Percentiles rank a stretch among this genome's conserved stretches.
phyloP scores from a whole-genome alignment of 2,797 vertebrate species.

The Strix occidentalis region DNA sequence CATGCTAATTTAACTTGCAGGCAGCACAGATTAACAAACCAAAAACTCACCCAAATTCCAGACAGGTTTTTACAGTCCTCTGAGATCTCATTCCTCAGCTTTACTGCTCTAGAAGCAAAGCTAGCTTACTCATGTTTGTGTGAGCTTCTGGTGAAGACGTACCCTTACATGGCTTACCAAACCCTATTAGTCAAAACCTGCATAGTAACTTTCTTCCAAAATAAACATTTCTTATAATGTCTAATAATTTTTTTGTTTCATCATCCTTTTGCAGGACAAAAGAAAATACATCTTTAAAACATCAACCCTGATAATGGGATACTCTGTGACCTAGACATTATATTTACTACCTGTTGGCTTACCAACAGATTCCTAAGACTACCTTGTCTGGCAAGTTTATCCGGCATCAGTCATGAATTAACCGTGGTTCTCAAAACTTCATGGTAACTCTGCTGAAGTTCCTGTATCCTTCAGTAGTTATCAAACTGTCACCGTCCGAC shows the following conservation, averaged over 20 bases:
- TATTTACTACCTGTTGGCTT: background rate
- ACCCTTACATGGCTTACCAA: background rate
- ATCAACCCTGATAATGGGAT: background rate
- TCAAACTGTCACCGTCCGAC: background rate
- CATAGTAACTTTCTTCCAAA: background rate
- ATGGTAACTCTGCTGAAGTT: background rate
- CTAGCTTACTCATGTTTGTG: accelerated
- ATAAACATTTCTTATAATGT: background rate
- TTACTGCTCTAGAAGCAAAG: background rate
- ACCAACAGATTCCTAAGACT: background rate
- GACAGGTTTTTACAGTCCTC: background rate
- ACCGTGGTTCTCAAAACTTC: background rate
- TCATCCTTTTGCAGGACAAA: background rate
- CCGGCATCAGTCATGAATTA: background rate
- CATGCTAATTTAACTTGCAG: background rate
- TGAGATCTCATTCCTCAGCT: background rate
- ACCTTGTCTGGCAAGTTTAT: background rate
- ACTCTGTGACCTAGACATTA: background rate
- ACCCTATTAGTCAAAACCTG: background rate
- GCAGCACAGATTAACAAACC: background rate
- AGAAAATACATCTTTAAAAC: background rate
- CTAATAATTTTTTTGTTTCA: background rate
- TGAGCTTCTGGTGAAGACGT: background rate
- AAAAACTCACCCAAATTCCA: background rate
- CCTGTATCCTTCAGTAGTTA: background rate